Base-by-base conservation (phyloP, 2,797 vertebrate genomes). In the Trachops cirrhosus region DNA sequence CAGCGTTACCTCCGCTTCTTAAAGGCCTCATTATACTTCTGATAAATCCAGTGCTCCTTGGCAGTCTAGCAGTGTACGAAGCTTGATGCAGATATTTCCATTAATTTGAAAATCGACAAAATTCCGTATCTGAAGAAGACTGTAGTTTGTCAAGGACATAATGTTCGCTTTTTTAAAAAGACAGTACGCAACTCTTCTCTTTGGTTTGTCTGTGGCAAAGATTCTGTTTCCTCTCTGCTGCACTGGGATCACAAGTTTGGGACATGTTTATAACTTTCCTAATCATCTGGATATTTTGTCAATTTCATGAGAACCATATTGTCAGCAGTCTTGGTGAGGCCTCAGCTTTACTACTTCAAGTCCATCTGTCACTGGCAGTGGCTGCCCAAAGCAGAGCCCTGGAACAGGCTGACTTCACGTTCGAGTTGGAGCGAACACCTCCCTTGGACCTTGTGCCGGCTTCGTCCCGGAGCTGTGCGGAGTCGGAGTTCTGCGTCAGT, bases 401-500 rank as follows among this genome's bases (percentile, higher is more conserved):
- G 50, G 5, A 41, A 57, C 50, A 1, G 3, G 37, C 37, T 9
- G 37, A 29, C 50, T 16, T 32, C 24, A n/a, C 15, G 16, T 24
- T 54, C 26, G 29, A 41, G 37, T 1, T 16, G n/a, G 64, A 84
- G 46, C 41, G 4, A 6, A n/a, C 14, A 34, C 44, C 44, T 9
- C 18, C 29, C 29, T 6, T 39, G 48, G 54, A 21, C 26, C 14
- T 24, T 9, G 4, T 0, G 1, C 44, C 44, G 22, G 44, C 14
- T 34, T 48, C 21, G 9, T 6, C 2, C 2, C 18, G 34, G 14
- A 10, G 10, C 19, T 12, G 26, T 10, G 10, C 18, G 15, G 32
- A 32, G 10, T 44, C 22, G 0, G 12, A 39, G 12, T 0, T 78
- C 59, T 39, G 14, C 39, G 0, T 48, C 29, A 1, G 62, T 46